Percentiles rank a stretch among this genome's conserved stretches.
phyloP scores from a whole-genome alignment of 2,888 invertebrate genomes.

The Falcaria lacertinaria region DNA sequence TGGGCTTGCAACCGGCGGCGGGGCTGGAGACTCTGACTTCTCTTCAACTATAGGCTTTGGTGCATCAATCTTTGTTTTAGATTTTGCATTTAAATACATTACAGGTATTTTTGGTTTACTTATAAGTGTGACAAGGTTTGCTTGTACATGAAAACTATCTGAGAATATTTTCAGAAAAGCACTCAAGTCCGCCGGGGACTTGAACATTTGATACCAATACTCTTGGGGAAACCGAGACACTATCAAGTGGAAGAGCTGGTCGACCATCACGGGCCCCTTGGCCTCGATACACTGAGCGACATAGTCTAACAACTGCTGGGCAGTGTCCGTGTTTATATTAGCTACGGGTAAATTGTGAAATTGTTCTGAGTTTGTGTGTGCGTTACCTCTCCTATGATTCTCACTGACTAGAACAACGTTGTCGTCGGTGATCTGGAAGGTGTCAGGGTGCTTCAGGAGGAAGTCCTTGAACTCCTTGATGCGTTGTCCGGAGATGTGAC shows the following conservation, averaged over 20 bases:
- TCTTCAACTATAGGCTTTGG: constrained; percentile 71
- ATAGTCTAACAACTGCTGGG: constrained; percentile 90
- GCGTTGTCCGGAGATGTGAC: constrained; percentile 96
- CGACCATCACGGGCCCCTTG: constrained; percentile 90
- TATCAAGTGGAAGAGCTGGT: constrained; percentile 91
- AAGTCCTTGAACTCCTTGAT: constrained; percentile 97
- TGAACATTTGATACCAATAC: constrained; percentile 92
- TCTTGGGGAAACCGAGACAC: constrained; percentile 87
- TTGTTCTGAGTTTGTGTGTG: constrained; percentile 82
- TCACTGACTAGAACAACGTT: constrained; percentile 88
- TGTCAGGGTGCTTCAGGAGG: constrained; percentile 89
- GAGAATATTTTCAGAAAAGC: constrained; percentile 96
- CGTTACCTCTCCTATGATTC: constrained; percentile 83
- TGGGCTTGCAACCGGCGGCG: constrained; percentile 60
- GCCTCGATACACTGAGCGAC: constrained; percentile 90
- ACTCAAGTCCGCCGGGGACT: constrained; percentile 92
- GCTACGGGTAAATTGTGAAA: constrained; percentile 86
- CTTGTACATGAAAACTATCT: constrained; percentile 96
- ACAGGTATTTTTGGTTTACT: constrained; percentile 86
- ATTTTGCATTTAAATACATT: constrained; percentile 74
- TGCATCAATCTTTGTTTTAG: constrained; percentile 72
- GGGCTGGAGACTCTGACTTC: constrained; percentile 54
- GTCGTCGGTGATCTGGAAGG: constrained; percentile 91
- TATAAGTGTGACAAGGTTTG: constrained; percentile 92
- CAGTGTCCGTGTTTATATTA: constrained; percentile 89